These are phyloP conservation scores for Alexandromys fortis DNA, from an alignment of 2,113 vertebrate genomes.

Conservation along the genomic window DNA sequence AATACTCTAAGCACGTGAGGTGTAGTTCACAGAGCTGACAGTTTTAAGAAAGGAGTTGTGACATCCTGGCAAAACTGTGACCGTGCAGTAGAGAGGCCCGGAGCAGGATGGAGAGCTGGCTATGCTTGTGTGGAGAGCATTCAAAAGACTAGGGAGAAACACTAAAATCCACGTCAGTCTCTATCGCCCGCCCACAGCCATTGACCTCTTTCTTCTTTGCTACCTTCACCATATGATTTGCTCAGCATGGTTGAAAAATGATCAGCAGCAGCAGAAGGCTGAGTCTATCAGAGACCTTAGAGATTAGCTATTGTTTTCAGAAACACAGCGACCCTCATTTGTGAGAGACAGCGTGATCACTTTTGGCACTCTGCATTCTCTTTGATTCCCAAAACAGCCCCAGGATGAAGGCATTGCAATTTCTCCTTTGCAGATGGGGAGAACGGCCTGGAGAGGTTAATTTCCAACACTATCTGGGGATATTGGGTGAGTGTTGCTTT, in stretches of 20 bases:
- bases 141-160: background rate
- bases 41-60: background rate
- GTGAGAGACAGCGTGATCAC: background rate
- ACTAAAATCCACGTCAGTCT: background rate
- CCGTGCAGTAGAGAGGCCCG: background rate
- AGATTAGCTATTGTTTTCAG: background rate
- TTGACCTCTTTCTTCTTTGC: background rate
- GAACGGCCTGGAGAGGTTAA: background rate
- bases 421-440: background rate
- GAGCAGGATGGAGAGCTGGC: background rate
- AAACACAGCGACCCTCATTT: background rate
- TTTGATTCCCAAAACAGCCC: background rate
- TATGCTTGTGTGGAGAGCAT: background rate
- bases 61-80: background rate
- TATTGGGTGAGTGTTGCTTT: background rate
- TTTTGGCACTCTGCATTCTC: background rate
- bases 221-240: background rate
- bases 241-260: background rate
- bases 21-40: background rate
- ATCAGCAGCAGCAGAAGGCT: background rate
- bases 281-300: background rate
- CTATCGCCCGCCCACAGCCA: background rate
- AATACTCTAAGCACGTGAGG: background rate
- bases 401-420: background rate
- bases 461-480: background rate